phyloP scores from a whole-genome alignment of 2,797 vertebrate genomes.

The Silurus lanzhouensis region DNA sequence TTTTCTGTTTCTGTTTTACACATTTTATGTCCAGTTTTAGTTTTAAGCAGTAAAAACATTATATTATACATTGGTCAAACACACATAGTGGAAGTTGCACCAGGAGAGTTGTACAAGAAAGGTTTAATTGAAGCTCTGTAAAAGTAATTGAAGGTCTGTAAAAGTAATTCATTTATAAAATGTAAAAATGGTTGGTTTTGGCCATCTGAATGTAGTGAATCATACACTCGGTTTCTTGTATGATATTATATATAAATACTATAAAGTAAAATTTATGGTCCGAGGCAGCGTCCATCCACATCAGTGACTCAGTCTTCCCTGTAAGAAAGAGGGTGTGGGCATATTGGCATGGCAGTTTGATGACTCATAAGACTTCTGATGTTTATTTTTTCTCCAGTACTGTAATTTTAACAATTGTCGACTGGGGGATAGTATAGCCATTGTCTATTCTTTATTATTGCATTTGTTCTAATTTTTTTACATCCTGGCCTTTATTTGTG shows the following conservation, averaged over 20 bases:
- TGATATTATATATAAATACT: slow-evolving; percentile 42
- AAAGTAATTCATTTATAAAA: slow-evolving; percentile 17
- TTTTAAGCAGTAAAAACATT: slow-evolving; percentile 36
- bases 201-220: slow-evolving; percentile 10
- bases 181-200: slow-evolving; percentile 16
- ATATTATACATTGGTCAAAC: not conserved
- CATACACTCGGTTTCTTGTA: slow-evolving; percentile 35
- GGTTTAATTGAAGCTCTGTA: not conserved
- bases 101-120: slow-evolving; percentile 4
- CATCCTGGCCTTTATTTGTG: not conserved
- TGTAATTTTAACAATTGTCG: slow-evolving; percentile 16
- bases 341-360: slow-evolving; percentile 37
- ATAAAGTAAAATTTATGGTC: slow-evolving; percentile 59
- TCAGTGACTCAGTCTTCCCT: slow-evolving; percentile 70
- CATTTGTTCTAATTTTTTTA: not conserved
- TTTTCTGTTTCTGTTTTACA: not conserved
- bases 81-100: not conserved
- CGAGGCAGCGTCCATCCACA: slow-evolving; percentile 50
- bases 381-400: slow-evolving; percentile 24
- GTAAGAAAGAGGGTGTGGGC: slow-evolving; percentile 45
- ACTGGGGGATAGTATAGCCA: not conserved
- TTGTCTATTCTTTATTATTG: slow-evolving; percentile 18
- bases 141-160: not conserved
- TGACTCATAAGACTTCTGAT: slow-evolving; percentile 43
- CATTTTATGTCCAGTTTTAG: slow-evolving; percentile 42